Evolutionary conservation across 2,888 invertebrate genomes (phyloP), one percentile per base, ranked within the genome.

Genomic region (Platerodrilus igneus): DNA sequence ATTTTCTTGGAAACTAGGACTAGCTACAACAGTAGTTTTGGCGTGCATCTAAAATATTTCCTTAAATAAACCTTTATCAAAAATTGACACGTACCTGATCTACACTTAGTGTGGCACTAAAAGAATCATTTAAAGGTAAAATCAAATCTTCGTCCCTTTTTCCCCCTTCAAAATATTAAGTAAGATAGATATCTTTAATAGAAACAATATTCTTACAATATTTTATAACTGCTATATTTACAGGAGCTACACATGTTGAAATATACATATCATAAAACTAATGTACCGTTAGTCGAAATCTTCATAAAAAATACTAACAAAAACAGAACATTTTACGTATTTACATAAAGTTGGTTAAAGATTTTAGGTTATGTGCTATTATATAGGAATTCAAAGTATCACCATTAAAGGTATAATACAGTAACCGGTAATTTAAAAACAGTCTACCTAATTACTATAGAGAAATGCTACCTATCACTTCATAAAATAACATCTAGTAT

Each of bases 201-300:
- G 25, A 18, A 28, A 39, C 53, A 31, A 28, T 39, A 22, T n/a
- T n/a, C 80, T 74, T 74, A 88, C 97, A 99, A 69, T 99, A 99
- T 74, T 99, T 99, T 40, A 99, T 87, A 1, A 96, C 86, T 22
- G 99, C 97, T 56, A 99, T 97, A 70, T 99, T 99, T 7, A 96
- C 90, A 20, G 99, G 96, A 7, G 95, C 95, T 41, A 83, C 72
- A 50, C 88, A 87, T 7, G 93, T 94, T 41, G n/a, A n/a, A n/a
- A n/a, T n/a, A n/a, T n/a, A n/a, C n/a, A n/a, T n/a, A n/a, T n/a
- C n/a, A n/a, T n/a, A n/a, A n/a, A n/a, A n/a, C n/a, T n/a, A n/a
- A n/a, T n/a, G n/a, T n/a, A n/a, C n/a, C n/a, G n/a, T n/a, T n/a
- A n/a, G n/a, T n/a, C n/a, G n/a, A n/a, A n/a, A n/a, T n/a, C n/a